A percentile compares a stretch with the other conserved stretches of the same genome.
phyloP scores from a whole-genome alignment of 64 coral and sea anemone species.

The Stichodactyla mertensii region DNA sequence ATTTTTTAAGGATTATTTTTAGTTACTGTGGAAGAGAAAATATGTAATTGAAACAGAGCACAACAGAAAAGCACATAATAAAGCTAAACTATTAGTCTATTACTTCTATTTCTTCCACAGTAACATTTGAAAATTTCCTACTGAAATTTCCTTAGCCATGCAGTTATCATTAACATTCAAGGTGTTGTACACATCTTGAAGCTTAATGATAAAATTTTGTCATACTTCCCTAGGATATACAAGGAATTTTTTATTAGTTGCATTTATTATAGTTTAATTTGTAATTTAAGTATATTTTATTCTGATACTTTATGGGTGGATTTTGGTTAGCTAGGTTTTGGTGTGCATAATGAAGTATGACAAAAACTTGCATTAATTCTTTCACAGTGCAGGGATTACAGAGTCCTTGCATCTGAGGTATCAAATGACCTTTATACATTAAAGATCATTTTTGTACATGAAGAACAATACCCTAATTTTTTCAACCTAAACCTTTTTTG shows the following conservation, averaged over 20 bases:
- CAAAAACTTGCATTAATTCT: neutral
- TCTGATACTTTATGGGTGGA: neutral
- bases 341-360: neutral
- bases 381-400: neutral
- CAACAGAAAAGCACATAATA: neutral
- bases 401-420: neutral
- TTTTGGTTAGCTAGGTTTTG: neutral
- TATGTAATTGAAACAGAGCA: neutral
- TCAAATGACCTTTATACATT: neutral
- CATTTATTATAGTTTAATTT: neutral
- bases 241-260: neutral
- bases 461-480: neutral
- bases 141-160: neutral
- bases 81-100: neutral
- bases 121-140: constrained; percentile 9
- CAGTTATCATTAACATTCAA: neutral
- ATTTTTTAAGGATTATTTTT: neutral
- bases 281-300: neutral
- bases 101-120: neutral
- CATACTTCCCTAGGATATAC: neutral
- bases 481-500: neutral
- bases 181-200: neutral
- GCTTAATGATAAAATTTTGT: constrained; percentile 6
- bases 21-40: constrained; percentile 7
- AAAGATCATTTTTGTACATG: neutral